phyloP scores from a whole-genome alignment of 1,140 invertebrate species.

The Dryas iulia region DNA sequence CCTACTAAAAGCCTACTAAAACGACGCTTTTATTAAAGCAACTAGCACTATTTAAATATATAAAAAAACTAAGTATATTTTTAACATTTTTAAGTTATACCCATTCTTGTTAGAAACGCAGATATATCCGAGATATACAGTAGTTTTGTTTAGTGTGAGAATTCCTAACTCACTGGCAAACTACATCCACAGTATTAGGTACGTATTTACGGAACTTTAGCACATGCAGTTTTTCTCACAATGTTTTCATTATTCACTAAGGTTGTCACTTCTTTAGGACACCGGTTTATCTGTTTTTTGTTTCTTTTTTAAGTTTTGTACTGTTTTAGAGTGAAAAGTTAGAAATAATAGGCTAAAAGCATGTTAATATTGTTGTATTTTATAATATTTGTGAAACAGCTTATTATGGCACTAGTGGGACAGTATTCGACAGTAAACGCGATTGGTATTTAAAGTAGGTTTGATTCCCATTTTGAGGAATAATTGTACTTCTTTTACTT shows the following conservation, averaged over 20 bases:
- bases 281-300: not conserved
- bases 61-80: not conserved
- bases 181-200: not conserved
- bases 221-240: slow-evolving; percentile 10
- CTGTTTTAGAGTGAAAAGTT: too few relatives aligned
- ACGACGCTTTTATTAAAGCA: too few relatives aligned
- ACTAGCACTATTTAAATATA: not conserved
- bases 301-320: not conserved
- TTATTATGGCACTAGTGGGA: too few relatives aligned
- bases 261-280: not conserved
- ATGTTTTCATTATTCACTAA: slow-evolving; percentile 2
- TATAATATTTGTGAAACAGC: too few relatives aligned
- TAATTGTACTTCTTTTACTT: too few relatives aligned
- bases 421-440: too few relatives aligned
- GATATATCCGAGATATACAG: not conserved
- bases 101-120: not conserved
- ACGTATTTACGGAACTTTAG: not conserved
- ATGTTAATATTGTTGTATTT: too few relatives aligned
- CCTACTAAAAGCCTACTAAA: too few relatives aligned
- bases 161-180: not conserved
- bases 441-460: too few relatives aligned
- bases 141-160: slow-evolving; percentile 1
- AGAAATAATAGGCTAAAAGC: too few relatives aligned
- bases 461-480: too few relatives aligned
- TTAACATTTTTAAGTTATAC: not conserved